Conservation (phyloP, 2,113 vertebrate genomes). For the Myrmecobius fasciatus region DNA sequence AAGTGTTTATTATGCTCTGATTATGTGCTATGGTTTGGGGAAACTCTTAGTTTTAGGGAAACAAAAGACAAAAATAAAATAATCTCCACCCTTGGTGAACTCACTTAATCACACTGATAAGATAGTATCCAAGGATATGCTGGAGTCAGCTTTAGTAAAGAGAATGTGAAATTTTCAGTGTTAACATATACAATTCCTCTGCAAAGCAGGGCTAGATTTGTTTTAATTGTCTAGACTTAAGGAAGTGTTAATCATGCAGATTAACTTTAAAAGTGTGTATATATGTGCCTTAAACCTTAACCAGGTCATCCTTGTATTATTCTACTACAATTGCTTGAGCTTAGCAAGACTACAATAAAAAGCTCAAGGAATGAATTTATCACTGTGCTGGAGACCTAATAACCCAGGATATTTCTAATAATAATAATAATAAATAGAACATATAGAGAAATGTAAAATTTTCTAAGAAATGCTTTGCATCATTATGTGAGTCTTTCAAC, state of each 20-base stretch:
- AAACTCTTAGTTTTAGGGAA: not conserved
- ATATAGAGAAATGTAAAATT: not conserved
- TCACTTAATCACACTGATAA: not conserved
- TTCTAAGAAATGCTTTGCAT: too few relatives aligned
- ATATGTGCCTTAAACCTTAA: not conserved
- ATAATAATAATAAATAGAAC: not conserved
- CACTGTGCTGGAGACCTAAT: not conserved
- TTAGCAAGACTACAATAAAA: not conserved
- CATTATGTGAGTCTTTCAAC: not conserved
- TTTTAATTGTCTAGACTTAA: not conserved
- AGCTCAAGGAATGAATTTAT: not conserved
- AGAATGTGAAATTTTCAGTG: not conserved
- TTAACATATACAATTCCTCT: not conserved
- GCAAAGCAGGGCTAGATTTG: not conserved
- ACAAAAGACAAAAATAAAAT: not conserved
- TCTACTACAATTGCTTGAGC: not conserved
- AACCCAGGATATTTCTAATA: not conserved
- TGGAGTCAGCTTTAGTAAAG: not conserved
- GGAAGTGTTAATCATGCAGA: not conserved
- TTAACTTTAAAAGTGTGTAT: not conserved
- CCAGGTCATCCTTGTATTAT: not conserved
- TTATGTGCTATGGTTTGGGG: too few relatives aligned
- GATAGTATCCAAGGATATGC: not conserved
- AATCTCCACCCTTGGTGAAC: not conserved
- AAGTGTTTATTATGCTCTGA: too few relatives aligned